Base-by-base conservation (phyloP, 2,888 invertebrate genomes). In the Heteromyza rotundicornis region DNA sequence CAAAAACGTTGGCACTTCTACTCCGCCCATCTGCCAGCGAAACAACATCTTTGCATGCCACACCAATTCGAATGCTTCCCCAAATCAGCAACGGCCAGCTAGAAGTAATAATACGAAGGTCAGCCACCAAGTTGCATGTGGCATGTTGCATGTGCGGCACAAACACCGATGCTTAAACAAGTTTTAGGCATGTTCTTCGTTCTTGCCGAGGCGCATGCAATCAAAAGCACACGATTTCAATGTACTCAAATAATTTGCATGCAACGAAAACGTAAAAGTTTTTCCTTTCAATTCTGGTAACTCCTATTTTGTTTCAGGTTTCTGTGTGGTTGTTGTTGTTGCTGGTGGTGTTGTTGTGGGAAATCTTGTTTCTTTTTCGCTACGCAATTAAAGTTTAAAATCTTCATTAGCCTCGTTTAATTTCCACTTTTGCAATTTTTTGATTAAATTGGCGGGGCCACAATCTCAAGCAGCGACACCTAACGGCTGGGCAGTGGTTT, bases 361-460 rank as follows among this genome's bases (percentile, higher is more conserved):
- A 40, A 40, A 40, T 40, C 40, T 14, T n/a, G 40, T n/a, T n/a
- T 14, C 40, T n/a, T 47, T 47, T 14, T 47, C 14, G 47, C 47
- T 8, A 3, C 47, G 47, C 20, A 47, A 47, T 47, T 47, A 47
- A 47, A 47, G 47, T 47, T 74, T 74, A 74, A 74, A 74, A 74
- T 74, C 74, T 74, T 74, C 74, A 74, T 74, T 74, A 74, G 74
- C 77, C 76, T 76, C 74, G 76, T 74, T 74, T 74, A 74, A 77
- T 77, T 77, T 74, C 74, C 74, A 76, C 77, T 47, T 47, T 47
- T 19, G 47, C 27, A 52, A 52, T 52, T 27, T 52, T 24, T 52
- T 24, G 32, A 3, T 24, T 24, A 20, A 27, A 27, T 27, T 27
- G 27, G 27, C 27, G 27, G 27, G 27, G 27, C 27, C 10, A n/a